A percentile compares a stretch with the other conserved stretches of the same genome.
Evolutionary conservation across 2,113 vertebrate species (phyloP).

Genomic region (Cynopterus brachyotis): DNA sequence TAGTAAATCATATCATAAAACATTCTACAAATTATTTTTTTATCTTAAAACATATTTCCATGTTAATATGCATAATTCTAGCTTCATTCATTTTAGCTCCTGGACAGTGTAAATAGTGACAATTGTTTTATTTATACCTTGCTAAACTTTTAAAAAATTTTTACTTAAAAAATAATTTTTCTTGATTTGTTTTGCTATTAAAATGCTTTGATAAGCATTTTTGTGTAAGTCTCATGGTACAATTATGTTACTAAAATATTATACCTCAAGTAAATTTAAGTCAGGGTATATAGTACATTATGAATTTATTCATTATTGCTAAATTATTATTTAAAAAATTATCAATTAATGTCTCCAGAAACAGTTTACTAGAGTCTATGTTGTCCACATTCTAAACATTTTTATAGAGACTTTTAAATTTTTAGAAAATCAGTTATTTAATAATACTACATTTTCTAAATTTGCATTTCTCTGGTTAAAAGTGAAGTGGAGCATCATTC

Average conservation of each 20-base stretch:
- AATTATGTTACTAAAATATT: background rate
- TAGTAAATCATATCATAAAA: background rate
- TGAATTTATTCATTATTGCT: background rate
- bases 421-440: background rate
- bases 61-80: background rate
- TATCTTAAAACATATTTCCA: background rate
- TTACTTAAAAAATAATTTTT: background rate
- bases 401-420: background rate
- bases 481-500: background rate
- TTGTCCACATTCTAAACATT: background rate
- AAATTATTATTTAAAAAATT: background rate
- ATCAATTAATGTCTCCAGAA: background rate
- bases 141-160: background rate
- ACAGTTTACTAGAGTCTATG: background rate
- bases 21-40: background rate
- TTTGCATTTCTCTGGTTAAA: background rate
- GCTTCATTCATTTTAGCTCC: background rate
- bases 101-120: background rate
- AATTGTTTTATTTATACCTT: background rate
- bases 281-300: background rate
- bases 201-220: background rate
- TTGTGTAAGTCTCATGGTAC: background rate
- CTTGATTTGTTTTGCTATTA: background rate
- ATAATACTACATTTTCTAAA: background rate
- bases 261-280: background rate